phyloP scores from a whole-genome alignment of 2,888 invertebrate species.

The Charanyca ferruginea region DNA sequence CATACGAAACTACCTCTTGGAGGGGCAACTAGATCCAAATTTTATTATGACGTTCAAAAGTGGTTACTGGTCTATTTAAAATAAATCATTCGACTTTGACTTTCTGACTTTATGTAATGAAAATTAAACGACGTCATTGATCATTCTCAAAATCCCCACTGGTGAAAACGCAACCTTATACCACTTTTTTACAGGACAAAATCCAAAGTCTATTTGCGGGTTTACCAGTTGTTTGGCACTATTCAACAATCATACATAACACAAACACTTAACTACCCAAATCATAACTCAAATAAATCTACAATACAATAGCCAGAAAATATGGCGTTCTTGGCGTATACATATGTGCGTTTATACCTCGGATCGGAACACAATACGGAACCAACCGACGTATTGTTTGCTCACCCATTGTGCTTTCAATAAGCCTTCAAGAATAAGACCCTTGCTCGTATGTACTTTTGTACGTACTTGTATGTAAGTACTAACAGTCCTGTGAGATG shows the following conservation, averaged over 20 bases:
- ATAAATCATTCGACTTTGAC: no score
- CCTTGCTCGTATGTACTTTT: conserved; percentile 49
- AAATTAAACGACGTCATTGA: no score
- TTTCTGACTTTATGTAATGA: no score
- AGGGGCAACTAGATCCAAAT: no score
- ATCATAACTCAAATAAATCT: conserved; percentile 55
- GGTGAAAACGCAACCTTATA: no score
- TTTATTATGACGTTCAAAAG: no score
- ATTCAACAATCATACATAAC: no score
- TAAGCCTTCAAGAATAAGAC: conserved; percentile 68
- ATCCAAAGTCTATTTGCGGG: neutral
- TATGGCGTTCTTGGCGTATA: conserved; percentile 49
- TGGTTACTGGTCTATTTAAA: no score
- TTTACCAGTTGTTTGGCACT: no score
- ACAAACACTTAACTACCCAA: conserved; percentile 38
- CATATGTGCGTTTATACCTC: conserved; percentile 11
- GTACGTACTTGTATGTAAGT: conserved; percentile 28
- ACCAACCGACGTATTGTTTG: conserved; percentile 67
- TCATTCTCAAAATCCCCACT: no score
- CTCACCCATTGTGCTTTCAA: conserved; percentile 68
- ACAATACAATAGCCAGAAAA: conserved; percentile 57
- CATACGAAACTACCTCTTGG: no score
- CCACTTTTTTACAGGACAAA: neutral
- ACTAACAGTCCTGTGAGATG: conserved; percentile 28
- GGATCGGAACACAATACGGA: conserved; percentile 62